Evolutionary conservation across 1,140 invertebrate genomes (phyloP).

Genomic region (Zophobas atratus): DNA sequence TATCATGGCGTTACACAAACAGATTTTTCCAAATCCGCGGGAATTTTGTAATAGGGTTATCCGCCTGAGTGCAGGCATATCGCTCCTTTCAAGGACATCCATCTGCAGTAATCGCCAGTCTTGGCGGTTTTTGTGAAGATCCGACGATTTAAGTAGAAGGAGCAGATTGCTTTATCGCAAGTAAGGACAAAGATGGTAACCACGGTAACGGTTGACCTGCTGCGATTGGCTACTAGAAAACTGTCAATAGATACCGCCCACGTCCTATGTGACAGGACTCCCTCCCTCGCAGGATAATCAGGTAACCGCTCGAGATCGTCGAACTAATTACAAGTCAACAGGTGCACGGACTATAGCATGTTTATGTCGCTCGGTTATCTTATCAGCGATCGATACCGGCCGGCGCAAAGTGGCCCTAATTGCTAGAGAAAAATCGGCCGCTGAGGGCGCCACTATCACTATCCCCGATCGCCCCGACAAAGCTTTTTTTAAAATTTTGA

Average conservation of each 20-base stretch:
- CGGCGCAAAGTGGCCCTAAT: conserved; percentile 7
- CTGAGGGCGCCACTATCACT: conserved; percentile 24
- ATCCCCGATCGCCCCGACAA: conserved; percentile 32
- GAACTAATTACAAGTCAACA: conserved; percentile 47
- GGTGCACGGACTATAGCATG: conserved; percentile 33
- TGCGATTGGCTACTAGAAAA: conserved; percentile 64
- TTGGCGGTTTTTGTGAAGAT: conserved; percentile 36
- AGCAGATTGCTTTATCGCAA: conserved; percentile 57
- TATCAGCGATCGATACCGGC: conserved; percentile 23
- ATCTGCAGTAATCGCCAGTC: conserved; percentile 35
- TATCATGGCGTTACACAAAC: conserved; percentile 35
- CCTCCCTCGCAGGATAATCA: conserved; percentile 46
- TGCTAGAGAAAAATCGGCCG: conserved; percentile 7
- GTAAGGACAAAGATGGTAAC: conserved; percentile 63
- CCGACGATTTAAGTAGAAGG: conserved; percentile 38
- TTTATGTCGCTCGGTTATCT: conserved; percentile 12
- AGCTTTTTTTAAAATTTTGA: conserved; percentile 57
- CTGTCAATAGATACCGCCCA: conserved; percentile 64
- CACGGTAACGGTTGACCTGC: conserved; percentile 63
- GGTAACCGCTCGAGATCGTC: conserved; percentile 34
- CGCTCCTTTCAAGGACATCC: conserved; percentile 30
- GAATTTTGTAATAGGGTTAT: conserved; percentile 12
- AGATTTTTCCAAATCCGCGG: conserved; percentile 8
- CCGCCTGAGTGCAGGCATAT: conserved; percentile 17
- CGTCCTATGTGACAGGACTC: conserved; percentile 43